Evolutionary conservation across 2,797 vertebrate species (phyloP), one percentile per base, ranked within the genome.

Genomic region (Echiichthys vipera): DNA sequence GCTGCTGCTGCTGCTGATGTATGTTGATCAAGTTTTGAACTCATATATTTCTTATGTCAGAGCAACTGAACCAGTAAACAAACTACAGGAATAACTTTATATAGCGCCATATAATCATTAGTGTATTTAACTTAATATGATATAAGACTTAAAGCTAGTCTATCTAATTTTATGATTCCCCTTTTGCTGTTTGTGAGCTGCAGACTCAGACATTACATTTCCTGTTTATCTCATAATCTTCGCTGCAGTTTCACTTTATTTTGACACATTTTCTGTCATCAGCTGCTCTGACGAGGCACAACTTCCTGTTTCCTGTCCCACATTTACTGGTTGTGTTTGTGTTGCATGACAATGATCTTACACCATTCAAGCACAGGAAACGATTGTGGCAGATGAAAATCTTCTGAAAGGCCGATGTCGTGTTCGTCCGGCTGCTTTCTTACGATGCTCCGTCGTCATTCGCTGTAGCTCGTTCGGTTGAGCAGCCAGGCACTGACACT

Each of bases 291-390:
- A 45, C 1, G 22, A 29, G 6, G 13, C 24, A 1, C 0, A 1
- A 32, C 58, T 81, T 87, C 80, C 74, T 66, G 57, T 76, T 30
- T 25, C 50, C 43, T 18, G 34, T 18, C 0, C 43, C 36, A 7
- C n/a, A 0, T 20, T 59, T 77, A 51, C 62, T 25, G 57, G n/a
- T 9, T 20, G 47, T 20, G 37, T n/a, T 32, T 29, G 47, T 0
- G 3, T 77, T 49, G 8, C 25, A 0, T 5, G 6, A 15, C 32
- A 10, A n/a, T 1, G 2, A 0, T 30, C 7, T 68, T 53, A 1
- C 43, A 45, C 4, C 8, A 9, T 4, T 14, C 0, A 0, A 20
- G 32, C 24, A 20, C 37, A n/a, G 9, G 50, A 69, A 59, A 2
- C 1, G 1, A 27, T 13, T 22, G 61, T 34, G 40, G 5, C 11